A percentile compares a stretch with the other conserved stretches of the same genome.
phyloP scores from a whole-genome alignment of 2,888 invertebrate species.

The Eupithecia dodoneata region DNA sequence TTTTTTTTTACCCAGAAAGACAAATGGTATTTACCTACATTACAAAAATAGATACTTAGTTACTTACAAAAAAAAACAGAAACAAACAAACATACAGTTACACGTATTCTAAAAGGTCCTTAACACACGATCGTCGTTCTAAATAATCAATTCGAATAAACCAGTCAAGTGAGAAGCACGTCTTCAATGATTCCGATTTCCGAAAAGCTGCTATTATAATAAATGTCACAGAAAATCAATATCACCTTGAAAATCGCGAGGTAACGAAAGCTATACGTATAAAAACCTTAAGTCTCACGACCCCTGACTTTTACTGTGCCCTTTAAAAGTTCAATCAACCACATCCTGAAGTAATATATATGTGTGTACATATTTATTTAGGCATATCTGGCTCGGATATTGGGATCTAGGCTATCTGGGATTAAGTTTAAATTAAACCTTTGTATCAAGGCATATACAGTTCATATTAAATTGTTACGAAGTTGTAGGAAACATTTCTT shows the following conservation, averaged over 20 bases:
- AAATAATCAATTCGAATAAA: slow-evolving; percentile 2
- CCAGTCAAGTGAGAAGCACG: background rate
- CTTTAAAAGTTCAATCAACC: slow-evolving; percentile 37
- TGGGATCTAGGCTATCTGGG: background rate
- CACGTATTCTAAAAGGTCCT: too few species aligned
- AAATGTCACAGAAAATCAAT: background rate
- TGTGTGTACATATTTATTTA: background rate
- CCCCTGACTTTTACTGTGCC: slow-evolving; percentile 31
- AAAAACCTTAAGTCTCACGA: background rate
- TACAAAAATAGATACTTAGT: too few species aligned
- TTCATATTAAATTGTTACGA: background rate
- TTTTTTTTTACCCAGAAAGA: too few species aligned
- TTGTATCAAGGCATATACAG: background rate
- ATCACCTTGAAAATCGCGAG: background rate
- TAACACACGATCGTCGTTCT: background rate
- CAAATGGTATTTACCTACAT: too few species aligned
- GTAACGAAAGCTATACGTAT: background rate
- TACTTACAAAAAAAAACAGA: too few species aligned
- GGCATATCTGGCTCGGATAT: background rate
- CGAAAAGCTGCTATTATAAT: background rate
- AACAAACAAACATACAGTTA: too few species aligned
- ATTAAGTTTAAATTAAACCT: background rate
- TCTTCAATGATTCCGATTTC: background rate
- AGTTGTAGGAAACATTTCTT: background rate
- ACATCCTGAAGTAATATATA: background rate